phyloP scores from a whole-genome alignment of 2,113 vertebrate genomes.

The Podarcis cretensis region DNA sequence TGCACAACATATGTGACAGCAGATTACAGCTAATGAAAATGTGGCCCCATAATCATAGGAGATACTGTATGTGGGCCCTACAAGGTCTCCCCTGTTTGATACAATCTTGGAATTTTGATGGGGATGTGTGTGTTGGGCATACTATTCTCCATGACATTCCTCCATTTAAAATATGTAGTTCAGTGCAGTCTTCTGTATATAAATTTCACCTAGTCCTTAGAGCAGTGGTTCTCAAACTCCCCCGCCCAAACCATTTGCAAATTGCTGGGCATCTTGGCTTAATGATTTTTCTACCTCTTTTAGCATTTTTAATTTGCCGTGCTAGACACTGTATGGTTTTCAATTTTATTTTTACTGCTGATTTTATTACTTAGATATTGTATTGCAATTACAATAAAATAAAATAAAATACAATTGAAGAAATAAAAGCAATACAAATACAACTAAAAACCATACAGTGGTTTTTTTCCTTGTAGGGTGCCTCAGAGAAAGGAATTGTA shows the following conservation, averaged over 20 bases:
- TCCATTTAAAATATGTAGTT: neutral
- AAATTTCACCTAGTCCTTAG: neutral
- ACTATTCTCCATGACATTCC: neutral
- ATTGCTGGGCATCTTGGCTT: no score
- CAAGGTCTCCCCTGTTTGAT: neutral
- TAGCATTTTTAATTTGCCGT: no score
- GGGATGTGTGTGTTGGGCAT: neutral
- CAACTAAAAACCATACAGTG: no score
- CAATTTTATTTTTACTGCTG: no score
- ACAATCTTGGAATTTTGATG: neutral
- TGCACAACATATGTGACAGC: neutral
- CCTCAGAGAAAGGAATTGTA: constrained; percentile 37
- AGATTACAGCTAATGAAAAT: neutral
- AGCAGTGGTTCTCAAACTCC: no score
- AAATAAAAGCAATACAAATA: no score
- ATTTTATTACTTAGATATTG: no score
- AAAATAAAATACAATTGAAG: no score
- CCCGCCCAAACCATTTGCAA: no score
- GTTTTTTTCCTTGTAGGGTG: constrained; percentile 18
- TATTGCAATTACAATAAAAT: no score
- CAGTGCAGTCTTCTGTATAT: neutral
- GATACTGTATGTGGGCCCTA: neutral
- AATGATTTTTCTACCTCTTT: no score
- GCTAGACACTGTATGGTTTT: no score
- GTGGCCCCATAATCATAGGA: neutral